phyloP scores from a whole-genome alignment of 2,888 invertebrate species.

The Horisme vitalbata region DNA sequence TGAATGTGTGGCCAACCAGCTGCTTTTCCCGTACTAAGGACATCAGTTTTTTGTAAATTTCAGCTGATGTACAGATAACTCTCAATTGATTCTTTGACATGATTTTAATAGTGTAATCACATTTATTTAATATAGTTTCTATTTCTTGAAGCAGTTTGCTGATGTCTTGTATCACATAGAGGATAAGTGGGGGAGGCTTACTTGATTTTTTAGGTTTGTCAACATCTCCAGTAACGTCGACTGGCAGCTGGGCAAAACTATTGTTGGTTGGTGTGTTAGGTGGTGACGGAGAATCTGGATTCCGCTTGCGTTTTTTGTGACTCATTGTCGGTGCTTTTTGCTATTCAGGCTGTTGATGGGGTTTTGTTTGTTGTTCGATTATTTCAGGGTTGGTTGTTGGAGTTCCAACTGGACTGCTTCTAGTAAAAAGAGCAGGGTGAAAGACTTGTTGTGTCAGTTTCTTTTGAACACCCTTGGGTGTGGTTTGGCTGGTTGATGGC shows the following conservation, averaged over 20 bases:
- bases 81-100: background rate
- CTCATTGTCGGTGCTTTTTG: background rate
- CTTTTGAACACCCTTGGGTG: too few relatives aligned
- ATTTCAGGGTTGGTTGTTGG: too few relatives aligned
- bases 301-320: background rate
- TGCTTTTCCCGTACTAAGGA: background rate
- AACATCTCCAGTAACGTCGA: background rate
- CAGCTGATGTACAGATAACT: constrained; percentile 1
- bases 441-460: too few relatives aligned
- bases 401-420: too few relatives aligned
- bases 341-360: background rate
- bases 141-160: constrained; percentile 1
- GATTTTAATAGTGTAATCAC: background rate
- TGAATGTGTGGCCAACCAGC: constrained; percentile 4
- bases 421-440: too few relatives aligned
- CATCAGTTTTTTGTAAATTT: background rate
- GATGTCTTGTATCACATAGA: background rate
- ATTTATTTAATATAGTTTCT: background rate
- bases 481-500: too few relatives aligned
- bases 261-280: background rate
- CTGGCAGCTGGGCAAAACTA: background rate
- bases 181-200: background rate
- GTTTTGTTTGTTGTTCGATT: too few relatives aligned
- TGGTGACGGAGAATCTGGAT: background rate
- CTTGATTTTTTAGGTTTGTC: background rate